Conservation (phyloP, 2,888 invertebrate genomes). For the Pocota personata region DNA sequence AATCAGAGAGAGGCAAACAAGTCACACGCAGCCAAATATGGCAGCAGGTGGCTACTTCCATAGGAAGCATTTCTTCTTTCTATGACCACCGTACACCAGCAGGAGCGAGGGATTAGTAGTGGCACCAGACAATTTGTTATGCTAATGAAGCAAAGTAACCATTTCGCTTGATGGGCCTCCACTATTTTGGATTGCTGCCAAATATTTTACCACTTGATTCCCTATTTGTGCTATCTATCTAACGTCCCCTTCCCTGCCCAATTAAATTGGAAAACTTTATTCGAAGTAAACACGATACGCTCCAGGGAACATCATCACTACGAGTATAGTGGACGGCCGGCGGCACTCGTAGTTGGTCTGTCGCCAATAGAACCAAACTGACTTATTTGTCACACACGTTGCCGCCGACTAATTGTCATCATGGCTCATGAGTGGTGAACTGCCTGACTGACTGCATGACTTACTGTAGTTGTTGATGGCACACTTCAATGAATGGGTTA, state of each 20-base stretch:
- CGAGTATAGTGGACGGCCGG: constrained; percentile 5
- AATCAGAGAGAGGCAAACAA: constrained; percentile 6
- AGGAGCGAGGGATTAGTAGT: neutral
- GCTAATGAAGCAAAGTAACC: constrained; percentile 47
- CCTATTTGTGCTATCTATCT: constrained; percentile 2
- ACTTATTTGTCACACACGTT: constrained; percentile 59
- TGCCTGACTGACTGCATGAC: constrained; percentile 4
- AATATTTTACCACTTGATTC: constrained; percentile 27
- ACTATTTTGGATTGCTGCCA: constrained; percentile 52
- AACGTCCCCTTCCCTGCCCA: constrained; percentile 3
- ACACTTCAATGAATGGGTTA: constrained; percentile 38
- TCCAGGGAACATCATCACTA: constrained; percentile 18
- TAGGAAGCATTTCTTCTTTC: constrained; percentile 6
- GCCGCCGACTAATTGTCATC: constrained; percentile 45
- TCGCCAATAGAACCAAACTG: neutral
- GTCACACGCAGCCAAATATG: constrained; percentile 29
- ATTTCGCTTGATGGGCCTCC: constrained; percentile 31
- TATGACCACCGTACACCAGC: neutral
- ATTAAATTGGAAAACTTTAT: constrained; percentile 14
- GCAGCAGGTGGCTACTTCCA: constrained; percentile 49
- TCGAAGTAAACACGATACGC: constrained; percentile 8
- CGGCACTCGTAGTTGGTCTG: too few species aligned
- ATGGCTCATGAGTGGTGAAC: constrained; percentile 37
- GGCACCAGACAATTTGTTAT: constrained; percentile 43
- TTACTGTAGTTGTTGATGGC: constrained; percentile 48